Percentiles rank a stretch among this genome's conserved stretches.
Conservation (phyloP, 2,797 vertebrate species). For the Rhynchotus rufescens region DNA sequence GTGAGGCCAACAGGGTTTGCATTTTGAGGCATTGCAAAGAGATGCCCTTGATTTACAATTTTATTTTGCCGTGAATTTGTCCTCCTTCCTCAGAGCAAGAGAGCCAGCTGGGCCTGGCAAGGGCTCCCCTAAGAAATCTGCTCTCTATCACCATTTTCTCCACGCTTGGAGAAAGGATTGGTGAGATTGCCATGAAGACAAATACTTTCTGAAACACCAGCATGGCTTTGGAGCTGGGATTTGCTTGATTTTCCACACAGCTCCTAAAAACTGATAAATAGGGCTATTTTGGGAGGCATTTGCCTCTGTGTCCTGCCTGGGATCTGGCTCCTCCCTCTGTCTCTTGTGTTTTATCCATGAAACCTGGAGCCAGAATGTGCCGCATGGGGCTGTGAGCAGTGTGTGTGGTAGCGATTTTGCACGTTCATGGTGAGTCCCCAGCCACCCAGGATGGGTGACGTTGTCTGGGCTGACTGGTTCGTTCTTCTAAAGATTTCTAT, state of each 20-base stretch:
- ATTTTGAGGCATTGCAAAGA: fast-evolving
- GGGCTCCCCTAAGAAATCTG: background rate
- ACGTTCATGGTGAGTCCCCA: fast-evolving
- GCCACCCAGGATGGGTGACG: background rate
- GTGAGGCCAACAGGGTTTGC: fast-evolving
- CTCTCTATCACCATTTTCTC: background rate
- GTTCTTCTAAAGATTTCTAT: background rate
- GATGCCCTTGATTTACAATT: fast-evolving
- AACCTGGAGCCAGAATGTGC: background rate
- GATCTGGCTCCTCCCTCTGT: background rate
- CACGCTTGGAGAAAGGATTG: background rate
- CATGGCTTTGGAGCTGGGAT: background rate
- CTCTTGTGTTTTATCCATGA: background rate
- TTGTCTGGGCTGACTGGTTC: background rate
- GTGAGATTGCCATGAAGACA: background rate
- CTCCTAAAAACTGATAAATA: background rate
- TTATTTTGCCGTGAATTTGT: background rate
- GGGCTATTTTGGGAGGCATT: fast-evolving
- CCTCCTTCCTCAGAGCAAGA: background rate
- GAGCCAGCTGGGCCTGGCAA: background rate
- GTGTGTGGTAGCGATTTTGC: fast-evolving
- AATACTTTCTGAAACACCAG: fast-evolving
- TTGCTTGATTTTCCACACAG: background rate
- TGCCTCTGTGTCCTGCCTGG: fast-evolving
- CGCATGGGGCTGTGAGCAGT: background rate